Evolutionary conservation across 2,888 invertebrate genomes (phyloP).

Genomic region (Leptopterna dolabrata): DNA sequence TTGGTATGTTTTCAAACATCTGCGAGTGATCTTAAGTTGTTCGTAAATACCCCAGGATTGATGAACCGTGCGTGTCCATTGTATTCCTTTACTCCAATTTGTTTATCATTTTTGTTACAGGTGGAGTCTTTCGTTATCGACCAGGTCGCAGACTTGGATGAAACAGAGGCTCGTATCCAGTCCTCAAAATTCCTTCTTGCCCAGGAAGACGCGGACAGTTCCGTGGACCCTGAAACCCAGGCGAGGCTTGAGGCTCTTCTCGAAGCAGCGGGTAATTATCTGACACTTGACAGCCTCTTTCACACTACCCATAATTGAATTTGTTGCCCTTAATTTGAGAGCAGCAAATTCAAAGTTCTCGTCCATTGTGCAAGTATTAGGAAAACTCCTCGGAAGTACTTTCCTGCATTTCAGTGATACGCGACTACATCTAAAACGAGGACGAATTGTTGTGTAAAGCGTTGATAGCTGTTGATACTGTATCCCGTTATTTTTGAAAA

Average conservation of each 20-base stretch:
- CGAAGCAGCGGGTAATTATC: constrained; percentile 83
- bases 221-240: constrained; percentile 87
- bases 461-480: no score
- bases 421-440: no score
- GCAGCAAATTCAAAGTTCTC: no score
- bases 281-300: neutral
- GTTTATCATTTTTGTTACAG: constrained; percentile 66
- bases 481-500: no score
- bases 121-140: constrained; percentile 80
- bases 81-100: neutral
- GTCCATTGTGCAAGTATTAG: no score
- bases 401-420: no score
- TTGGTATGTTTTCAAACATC: no score
- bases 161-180: constrained; percentile 73
- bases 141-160: constrained; percentile 75
- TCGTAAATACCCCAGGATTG: no score
- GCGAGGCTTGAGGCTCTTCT: constrained; percentile 91
- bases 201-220: constrained; percentile 74
- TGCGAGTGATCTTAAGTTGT: no score
- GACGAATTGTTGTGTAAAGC: no score
- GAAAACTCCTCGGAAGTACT: no score
- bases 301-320: neutral
- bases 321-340: neutral
- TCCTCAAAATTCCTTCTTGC: constrained; percentile 75
- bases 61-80: no score